phyloP scores from a whole-genome alignment of 2,888 invertebrate genomes.

The Leptinotarsa juncta region DNA sequence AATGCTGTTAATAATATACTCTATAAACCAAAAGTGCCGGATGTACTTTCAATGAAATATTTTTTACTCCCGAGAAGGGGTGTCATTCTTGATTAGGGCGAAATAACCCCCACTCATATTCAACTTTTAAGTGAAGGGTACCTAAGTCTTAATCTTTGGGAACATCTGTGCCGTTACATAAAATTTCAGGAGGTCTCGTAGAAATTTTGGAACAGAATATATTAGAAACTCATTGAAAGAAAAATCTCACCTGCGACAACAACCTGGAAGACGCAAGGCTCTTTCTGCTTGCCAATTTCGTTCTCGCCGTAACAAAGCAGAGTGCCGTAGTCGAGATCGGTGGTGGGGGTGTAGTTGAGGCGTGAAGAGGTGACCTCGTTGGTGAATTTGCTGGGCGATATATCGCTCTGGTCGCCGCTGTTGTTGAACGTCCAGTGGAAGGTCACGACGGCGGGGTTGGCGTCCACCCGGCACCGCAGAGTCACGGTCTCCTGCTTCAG shows the following conservation, averaged over 20 bases:
- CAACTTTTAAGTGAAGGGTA: too few relatives aligned
- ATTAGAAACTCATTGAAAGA: conserved; percentile 37
- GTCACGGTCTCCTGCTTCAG: conserved; percentile 90
- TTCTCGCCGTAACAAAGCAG: conserved; percentile 89
- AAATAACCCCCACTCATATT: too few relatives aligned
- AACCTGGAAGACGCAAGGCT: conserved; percentile 88
- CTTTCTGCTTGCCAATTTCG: conserved; percentile 84
- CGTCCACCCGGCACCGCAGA: conserved; percentile 87
- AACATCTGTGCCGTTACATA: too few relatives aligned
- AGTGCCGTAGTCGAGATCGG: conserved; percentile 91
- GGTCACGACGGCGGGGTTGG: conserved; percentile 86
- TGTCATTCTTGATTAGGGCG: too few relatives aligned
- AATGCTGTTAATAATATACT: too few relatives aligned
- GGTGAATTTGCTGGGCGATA: conserved; percentile 76
- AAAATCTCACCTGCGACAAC: conserved; percentile 78
- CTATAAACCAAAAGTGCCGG: too few relatives aligned
- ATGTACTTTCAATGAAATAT: too few relatives aligned
- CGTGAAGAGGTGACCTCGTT: conserved; percentile 77
- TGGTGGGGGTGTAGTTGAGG: conserved; percentile 86
- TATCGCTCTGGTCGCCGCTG: conserved; percentile 86
- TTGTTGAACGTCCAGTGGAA: conserved; percentile 96
- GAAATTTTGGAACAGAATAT: too few relatives aligned
- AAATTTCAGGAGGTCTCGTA: too few relatives aligned
- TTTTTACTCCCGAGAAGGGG: too few relatives aligned
- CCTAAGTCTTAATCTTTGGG: too few relatives aligned